Base-by-base conservation (phyloP, 1,140 invertebrate species). In the Apis dorsata region DNA sequence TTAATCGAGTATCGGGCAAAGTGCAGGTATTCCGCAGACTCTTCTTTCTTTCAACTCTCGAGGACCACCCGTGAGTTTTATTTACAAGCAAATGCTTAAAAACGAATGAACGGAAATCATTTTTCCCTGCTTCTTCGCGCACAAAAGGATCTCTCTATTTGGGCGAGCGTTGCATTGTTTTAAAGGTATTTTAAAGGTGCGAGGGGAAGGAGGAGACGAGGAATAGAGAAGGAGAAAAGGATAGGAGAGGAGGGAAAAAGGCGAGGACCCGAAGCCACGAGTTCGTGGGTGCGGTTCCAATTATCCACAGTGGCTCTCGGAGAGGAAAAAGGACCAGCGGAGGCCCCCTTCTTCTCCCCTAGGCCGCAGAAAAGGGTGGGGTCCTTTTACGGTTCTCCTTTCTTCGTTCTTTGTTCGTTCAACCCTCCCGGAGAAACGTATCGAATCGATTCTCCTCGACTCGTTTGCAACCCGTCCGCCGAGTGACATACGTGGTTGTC, bases 371-470 rank as follows among this genome's bases (percentile, higher is more conserved):
- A 44, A 86, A 86, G 73, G 84, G 81, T 70, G 71, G 68, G 53
- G 55, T 76, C 34, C 17, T 49, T 11, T 77, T 62, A 51, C 44
- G 70, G 68, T 87, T 87, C 78, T 81, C 55, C 77, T 76, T 79
- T 85, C 85, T 79, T 84, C 57, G 51, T 34, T 83, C 77, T 83
- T 73, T 80, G 69, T 88, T 83, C 84, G 55, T 81, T 79, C 85
- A 87, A 81, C 76, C 78, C 85, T 86, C 65, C 66, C 66, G 65
- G 68, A 81, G 86, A 70, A 44, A 86, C 79, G 88, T 83, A 74
- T 88, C 86, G 89, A 91, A 90, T 91, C 86, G 85, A 89, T 91
- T 91, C 80, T 87, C 76, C 81, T 71, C 88, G 89, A 90, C 89
- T 91, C 86, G 89, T 91, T 90, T 90, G 79, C 85, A 78, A 87